Evolutionary conservation across 2,113 vertebrate genomes (phyloP).

Genomic region (Phylloscopus trochilus): DNA sequence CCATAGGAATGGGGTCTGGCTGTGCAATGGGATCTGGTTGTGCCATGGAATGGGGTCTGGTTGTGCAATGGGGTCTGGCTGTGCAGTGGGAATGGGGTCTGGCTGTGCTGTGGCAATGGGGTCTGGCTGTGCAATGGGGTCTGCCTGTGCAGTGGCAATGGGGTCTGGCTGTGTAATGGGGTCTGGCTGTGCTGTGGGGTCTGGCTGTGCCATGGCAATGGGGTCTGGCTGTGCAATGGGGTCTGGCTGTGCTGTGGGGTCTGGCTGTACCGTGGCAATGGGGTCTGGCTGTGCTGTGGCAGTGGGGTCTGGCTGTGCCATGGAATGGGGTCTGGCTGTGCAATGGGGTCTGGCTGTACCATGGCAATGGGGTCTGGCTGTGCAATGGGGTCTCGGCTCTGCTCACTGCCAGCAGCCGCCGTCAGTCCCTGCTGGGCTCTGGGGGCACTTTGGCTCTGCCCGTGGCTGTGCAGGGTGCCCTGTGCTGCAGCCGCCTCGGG

Average conservation of each 20-base stretch:
- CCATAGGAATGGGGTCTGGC: neutral
- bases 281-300: accelerated
- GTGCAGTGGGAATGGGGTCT: accelerated
- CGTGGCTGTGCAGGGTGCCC: accelerated
- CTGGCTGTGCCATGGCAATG: too few relatives aligned
- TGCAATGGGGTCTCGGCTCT: neutral
- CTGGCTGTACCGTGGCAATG: neutral
- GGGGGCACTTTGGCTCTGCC: accelerated
- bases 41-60: neutral
- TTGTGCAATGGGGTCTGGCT: neutral
- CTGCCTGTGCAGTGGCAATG: neutral
- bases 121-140: too few relatives aligned
- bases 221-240: too few relatives aligned
- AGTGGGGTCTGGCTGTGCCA: accelerated
- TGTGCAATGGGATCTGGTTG: neutral
- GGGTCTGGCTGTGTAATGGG: too few relatives aligned
- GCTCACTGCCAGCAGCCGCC: accelerated
- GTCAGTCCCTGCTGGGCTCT: accelerated
- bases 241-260: too few relatives aligned
- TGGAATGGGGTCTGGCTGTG: neutral
- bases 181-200: too few relatives aligned
- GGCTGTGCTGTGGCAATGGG: neutral
- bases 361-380: neutral
- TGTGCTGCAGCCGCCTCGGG: neutral
- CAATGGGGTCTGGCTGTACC: accelerated